phyloP scores from a whole-genome alignment of 1,140 invertebrate species.

The Drosophila kikkawai region DNA sequence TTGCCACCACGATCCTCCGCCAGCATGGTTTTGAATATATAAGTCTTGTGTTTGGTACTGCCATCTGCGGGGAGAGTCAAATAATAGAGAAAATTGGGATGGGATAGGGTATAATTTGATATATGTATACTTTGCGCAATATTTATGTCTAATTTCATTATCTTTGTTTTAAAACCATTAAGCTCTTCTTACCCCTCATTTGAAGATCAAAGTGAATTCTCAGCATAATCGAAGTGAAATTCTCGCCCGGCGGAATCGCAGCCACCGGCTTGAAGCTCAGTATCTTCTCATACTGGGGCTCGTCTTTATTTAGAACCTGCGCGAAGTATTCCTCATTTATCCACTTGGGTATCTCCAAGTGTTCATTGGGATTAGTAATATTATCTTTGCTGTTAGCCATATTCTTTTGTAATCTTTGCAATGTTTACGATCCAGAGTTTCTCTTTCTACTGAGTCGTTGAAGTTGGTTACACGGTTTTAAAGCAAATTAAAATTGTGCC shows the following conservation, averaged over 20 bases:
- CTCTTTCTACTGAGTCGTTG: background rate
- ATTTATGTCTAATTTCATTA: no score
- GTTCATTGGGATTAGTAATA: conserved; percentile 67
- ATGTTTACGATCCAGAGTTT: background rate
- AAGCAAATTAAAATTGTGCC: background rate
- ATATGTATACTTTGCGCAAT: no score
- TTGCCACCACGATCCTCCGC: conserved; percentile 56
- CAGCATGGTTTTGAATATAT: conserved; percentile 71
- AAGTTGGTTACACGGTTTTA: background rate
- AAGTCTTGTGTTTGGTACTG: conserved; percentile 57
- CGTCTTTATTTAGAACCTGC: conserved; percentile 78
- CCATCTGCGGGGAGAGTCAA: conserved; percentile 43
- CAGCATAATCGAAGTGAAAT: conserved; percentile 73
- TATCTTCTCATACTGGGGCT: conserved; percentile 74
- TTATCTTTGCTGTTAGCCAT: background rate
- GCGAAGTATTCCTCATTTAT: conserved; percentile 84
- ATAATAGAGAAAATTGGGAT: background rate
- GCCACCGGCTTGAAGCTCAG: conserved; percentile 63
- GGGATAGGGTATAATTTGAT: no score
- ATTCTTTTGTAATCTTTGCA: background rate
- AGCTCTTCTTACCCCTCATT: conserved; percentile 50
- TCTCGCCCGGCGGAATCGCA: conserved; percentile 71
- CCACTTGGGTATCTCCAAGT: conserved; percentile 83
- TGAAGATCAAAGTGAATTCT: conserved; percentile 64
- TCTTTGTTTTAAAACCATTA: background rate